A percentile compares a stretch with the other conserved stretches of the same genome.
Evolutionary conservation across 2,888 invertebrate genomes (phyloP).

Genomic region (Pycnomerus fuliginosus): DNA sequence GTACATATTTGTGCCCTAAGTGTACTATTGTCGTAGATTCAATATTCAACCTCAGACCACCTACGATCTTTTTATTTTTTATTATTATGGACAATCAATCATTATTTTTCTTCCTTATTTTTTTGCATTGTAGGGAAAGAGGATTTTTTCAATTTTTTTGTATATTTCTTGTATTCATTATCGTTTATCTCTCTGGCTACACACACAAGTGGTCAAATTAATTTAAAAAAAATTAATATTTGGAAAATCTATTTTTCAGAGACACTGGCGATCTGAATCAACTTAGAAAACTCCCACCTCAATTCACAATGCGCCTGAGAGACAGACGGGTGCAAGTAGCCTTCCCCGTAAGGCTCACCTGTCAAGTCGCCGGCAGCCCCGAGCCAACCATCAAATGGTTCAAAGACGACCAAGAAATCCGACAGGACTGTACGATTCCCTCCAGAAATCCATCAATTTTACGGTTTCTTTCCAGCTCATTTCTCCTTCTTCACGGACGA

Average conservation of each 20-base stretch:
- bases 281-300: constrained; percentile 65
- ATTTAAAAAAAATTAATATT: too few relatives aligned
- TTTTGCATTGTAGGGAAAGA: constrained; percentile 4
- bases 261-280: constrained; percentile 44
- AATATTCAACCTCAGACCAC: too few relatives aligned
- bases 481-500: constrained; percentile 68
- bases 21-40: too few relatives aligned
- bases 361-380: constrained; percentile 79
- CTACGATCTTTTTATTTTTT: too few relatives aligned
- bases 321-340: constrained; percentile 81
- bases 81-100: neutral
- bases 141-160: constrained; percentile 5
- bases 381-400: constrained; percentile 78
- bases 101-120: neutral
- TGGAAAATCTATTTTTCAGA: constrained; percentile 1
- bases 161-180: too few relatives aligned
- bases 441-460: too few relatives aligned
- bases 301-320: constrained; percentile 81
- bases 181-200: too few relatives aligned
- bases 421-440: constrained; percentile 58
- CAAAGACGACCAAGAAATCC: constrained; percentile 70
- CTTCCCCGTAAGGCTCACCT: constrained; percentile 82
- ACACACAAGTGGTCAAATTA: too few relatives aligned
- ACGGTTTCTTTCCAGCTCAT: constrained; percentile 52
- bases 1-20: too few relatives aligned